phyloP scores from a whole-genome alignment of 92 coral and sea anemone species.

The Palythoa caribaeorum region DNA sequence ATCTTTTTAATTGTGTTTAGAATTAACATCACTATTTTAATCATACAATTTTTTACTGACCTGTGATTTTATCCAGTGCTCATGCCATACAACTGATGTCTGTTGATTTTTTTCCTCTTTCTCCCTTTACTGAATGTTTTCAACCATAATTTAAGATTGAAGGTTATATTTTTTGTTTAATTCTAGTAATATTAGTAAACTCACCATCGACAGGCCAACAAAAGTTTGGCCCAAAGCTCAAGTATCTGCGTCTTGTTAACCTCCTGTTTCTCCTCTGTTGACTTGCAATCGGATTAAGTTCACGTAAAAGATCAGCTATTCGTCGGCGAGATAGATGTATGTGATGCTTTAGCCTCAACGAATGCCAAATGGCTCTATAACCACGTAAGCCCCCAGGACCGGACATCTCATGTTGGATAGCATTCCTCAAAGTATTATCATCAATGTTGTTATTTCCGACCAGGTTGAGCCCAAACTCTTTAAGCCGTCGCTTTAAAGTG shows the following conservation, averaged over 20 bases:
- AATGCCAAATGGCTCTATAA: constrained; percentile 60
- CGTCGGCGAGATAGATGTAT: constrained; percentile 27
- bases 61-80: too few relatives aligned
- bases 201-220: constrained; percentile 71
- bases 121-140: too few relatives aligned
- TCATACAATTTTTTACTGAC: too few relatives aligned
- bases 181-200: neutral
- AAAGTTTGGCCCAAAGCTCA: constrained; percentile 47
- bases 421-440: constrained; percentile 38
- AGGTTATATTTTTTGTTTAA: too few relatives aligned
- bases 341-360: constrained; percentile 49
- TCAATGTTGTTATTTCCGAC: constrained; percentile 41
- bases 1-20: too few relatives aligned
- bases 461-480: constrained; percentile 52
- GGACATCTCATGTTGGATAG: constrained; percentile 26
- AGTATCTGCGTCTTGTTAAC: constrained; percentile 41
- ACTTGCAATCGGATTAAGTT: constrained; percentile 50
- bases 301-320: constrained; percentile 52
- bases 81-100: too few relatives aligned
- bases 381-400: constrained; percentile 54
- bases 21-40: too few relatives aligned
- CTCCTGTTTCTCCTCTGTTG: constrained; percentile 47
- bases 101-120: too few relatives aligned
- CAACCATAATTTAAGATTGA: too few relatives aligned
- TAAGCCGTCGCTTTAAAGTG: constrained; percentile 66